A percentile compares a stretch with the other conserved stretches of the same genome.
Conservation (phyloP, 2,888 invertebrate species). For the Drosophila melanosoma region DNA sequence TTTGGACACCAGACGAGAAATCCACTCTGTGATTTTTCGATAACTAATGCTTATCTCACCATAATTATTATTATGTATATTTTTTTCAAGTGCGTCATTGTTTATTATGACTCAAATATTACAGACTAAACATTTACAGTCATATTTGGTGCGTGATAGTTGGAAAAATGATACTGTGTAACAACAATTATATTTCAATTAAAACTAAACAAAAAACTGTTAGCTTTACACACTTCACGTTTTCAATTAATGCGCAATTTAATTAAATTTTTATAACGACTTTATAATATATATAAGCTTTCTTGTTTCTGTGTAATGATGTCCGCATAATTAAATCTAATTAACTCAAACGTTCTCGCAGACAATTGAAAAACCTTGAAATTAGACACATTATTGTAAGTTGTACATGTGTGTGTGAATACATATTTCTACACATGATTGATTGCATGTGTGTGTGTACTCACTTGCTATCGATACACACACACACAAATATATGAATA, state of each 20-base stretch:
- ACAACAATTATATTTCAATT: background rate
- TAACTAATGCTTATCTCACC: slow-evolving; percentile 5
- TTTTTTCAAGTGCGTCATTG: slow-evolving; percentile 35
- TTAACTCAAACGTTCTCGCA: background rate
- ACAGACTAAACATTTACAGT: background rate
- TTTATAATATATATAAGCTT: background rate
- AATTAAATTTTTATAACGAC: background rate
- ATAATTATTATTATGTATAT: slow-evolving; percentile 2
- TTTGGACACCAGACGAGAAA: slow-evolving; percentile 19
- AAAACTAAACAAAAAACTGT: background rate
- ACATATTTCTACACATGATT: slow-evolving; percentile 3
- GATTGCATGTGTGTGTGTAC: slow-evolving; percentile 1
- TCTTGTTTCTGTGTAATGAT: background rate
- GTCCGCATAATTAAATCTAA: background rate
- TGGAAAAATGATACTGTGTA: background rate
- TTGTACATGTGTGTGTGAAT: background rate
- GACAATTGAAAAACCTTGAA: slow-evolving; percentile 5
- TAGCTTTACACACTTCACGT: background rate
- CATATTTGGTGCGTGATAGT: background rate
- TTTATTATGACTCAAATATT: background rate
- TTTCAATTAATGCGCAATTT: slow-evolving; percentile 6
- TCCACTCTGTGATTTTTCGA: slow-evolving; percentile 19
- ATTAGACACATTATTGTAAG: background rate
- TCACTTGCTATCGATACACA: slow-evolving; percentile 16
- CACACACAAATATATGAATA: background rate